phyloP scores from a whole-genome alignment of 2,888 invertebrate genomes.

The Zygaena filipendulae region DNA sequence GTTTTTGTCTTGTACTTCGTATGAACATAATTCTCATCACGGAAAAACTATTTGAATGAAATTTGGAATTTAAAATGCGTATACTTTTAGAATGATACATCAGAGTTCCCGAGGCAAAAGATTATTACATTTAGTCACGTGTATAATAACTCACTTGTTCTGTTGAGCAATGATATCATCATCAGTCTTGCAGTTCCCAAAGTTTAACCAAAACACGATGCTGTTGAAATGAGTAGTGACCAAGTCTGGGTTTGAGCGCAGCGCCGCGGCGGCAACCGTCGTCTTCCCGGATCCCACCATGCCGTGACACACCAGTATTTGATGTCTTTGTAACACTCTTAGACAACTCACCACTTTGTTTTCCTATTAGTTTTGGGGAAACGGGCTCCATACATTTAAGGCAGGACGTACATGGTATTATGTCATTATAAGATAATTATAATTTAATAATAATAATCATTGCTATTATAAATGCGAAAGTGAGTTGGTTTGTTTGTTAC shows the following conservation, averaged over 20 bases:
- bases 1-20: no score
- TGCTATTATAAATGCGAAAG: no score
- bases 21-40: no score
- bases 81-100: no score
- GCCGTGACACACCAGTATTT: slow-evolving; percentile 74
- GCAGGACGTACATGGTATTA: background rate
- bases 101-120: no score
- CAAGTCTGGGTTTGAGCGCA: slow-evolving; percentile 58
- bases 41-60: no score
- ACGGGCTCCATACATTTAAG: slow-evolving; percentile 14
- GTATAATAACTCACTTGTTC: slow-evolving; percentile 45
- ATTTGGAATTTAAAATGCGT: no score
- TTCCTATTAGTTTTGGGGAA: slow-evolving; percentile 50
- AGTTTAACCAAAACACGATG: slow-evolving; percentile 67
- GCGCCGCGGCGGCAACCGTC: slow-evolving; percentile 70
- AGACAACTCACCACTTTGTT: slow-evolving; percentile 54
- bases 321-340: slow-evolving; percentile 51
- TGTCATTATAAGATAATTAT: no score
- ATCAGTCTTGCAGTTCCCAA: slow-evolving; percentile 58
- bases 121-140: no score
- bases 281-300: slow-evolving; percentile 84
- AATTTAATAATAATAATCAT: no score
- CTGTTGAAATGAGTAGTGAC: slow-evolving; percentile 63
- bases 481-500: no score
- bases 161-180: slow-evolving; percentile 55